Base-by-base conservation (phyloP, 2,888 invertebrate species). In the Cactoblastis cactorum region DNA sequence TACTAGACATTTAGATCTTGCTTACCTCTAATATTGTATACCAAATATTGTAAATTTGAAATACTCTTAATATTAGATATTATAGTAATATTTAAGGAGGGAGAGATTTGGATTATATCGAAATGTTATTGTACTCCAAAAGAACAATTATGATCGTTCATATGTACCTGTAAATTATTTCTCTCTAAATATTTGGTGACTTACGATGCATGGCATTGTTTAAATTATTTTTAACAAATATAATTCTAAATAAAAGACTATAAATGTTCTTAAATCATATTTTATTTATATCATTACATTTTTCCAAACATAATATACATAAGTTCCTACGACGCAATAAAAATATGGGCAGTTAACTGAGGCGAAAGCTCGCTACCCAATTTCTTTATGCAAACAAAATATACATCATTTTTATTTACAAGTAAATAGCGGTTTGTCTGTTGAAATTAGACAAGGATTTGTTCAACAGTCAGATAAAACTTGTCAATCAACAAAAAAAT, bases 61-160 rank as follows among this genome's bases (percentile, higher is more conserved):
- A 49, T 33, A 45, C 49, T 41, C 49, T 53, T 24, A 49, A 51
- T 41, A 46, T 50, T 57, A 57, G 55, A 53, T 51, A 51, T 41
- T 41, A 53, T 3, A n/a, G 55, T 52, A 52, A 51, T 22, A 11
- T 35, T 58, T 70, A 71, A 69, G 67, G 70, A 71, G 75, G 66
- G 76, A 78, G 79, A 76, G 77, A 74, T 70, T 72, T 69, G 72
- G 65, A 53, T 54, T 58, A 58, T 59, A 57, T 54, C 59, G 57
- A 59, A 58, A 57, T 64, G 55, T 61, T 63, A 37, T 58, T 56
- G 55, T 43, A 59, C 60, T 62, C 57, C 56, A 58, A 51, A 50
- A 52, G 61, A 58, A 39, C 53, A 56, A 55, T 53, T 56, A 53
- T 54, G 49, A 54, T 62, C 54, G 58, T 50, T 38, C 38, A 49